Evolutionary conservation across 2,888 invertebrate genomes (phyloP), one percentile per base, ranked within the genome.

Genomic region (Lasius fuliginosus): DNA sequence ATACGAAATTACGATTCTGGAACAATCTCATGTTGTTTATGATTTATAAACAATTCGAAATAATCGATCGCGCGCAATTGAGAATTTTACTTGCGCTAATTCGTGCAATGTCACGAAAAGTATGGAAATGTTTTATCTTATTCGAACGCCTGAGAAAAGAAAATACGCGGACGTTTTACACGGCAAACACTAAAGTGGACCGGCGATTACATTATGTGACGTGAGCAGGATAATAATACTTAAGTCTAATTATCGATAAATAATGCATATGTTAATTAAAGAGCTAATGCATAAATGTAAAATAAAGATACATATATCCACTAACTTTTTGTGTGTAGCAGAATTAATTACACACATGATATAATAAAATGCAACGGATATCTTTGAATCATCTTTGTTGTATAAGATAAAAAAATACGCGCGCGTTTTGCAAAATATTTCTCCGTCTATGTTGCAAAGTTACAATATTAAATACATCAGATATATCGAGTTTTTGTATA

Each of bases 11-110:
- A n/a, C 73, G 46, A 62, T 62, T 77, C 74, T 79, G 71, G 68
- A 84, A 84, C 82, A 81, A 84, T 75, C 81, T 71, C 68, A 81
- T 69, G 67, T 88, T 83, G 86, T 88, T 84, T 62, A 36, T 60
- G 86, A 89, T 89, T 88, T 89, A 87, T 60, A 71, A 49, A 79
- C 30, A 67, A 86, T 87, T 85, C 40, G 85, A 86, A 85, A 74
- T 69, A 79, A 79, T 84, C 85, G 77, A 84, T 75, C 81, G 64
- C 75, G 58, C 68, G n/a, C 40, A 18, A 42, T 64, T 82, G 77
- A 76, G 23, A 49, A 46, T 4, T 79, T 65, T 65, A n/a, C 3
- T 36, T 42, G 40, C n/a, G 9, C 15, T 36, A 36, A 58, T 79
- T 69, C 46, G 18, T 71, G n/a, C 36, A 62, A 81, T 8, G 23